Base-by-base conservation (phyloP, 2,113 vertebrate species). In the Pterocles gutturalis region DNA sequence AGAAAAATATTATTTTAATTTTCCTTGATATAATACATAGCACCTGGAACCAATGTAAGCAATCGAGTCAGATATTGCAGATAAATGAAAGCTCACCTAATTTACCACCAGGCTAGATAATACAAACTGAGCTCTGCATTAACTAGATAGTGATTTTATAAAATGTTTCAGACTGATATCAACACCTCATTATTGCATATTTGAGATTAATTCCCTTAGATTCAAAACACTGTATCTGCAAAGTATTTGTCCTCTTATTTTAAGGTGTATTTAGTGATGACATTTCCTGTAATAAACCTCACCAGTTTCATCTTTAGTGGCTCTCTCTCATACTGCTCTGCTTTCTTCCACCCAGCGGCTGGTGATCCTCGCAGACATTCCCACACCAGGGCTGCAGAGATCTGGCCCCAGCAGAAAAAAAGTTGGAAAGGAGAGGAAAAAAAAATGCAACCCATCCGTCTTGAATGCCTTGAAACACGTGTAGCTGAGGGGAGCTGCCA, bases 351-450 rank as follows among this genome's bases (percentile, higher is more conserved):
- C n/a, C 60, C 28, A 36, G 25, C 0, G 0, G 8, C 57, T 69
- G 49, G 25, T 61, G 66, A 49, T 62, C 11, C 24, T 55, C 1
- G 0, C 9, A 29, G 62, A 13, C 10, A 65, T 13, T 33, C 45
- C 24, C 17, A 5, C 0, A 0, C 20, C 4, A 4, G 29, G 41
- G 33, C 65, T 64, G 41, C 0, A 0, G 14, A 36, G 26, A 25
- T n/a, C 51, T 49, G 45, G 18, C 15, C 7, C 18, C 45, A 64
- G 57, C 62, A 76, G 64, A 20, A 81, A 61, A 53, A 55, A 48
- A 33, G 6, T 2, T 29, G 57, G 41, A 88, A 51, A 73, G n/a
- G 43, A 66, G 31, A 18, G 25, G 7, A 18, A 28, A 1, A 24
- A 54, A 18, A 60, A 43, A 17, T 3, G 48, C n/a, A 67, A 28